phyloP scores from a whole-genome alignment of 2,113 vertebrate genomes.

The Trichechus manatus region DNA sequence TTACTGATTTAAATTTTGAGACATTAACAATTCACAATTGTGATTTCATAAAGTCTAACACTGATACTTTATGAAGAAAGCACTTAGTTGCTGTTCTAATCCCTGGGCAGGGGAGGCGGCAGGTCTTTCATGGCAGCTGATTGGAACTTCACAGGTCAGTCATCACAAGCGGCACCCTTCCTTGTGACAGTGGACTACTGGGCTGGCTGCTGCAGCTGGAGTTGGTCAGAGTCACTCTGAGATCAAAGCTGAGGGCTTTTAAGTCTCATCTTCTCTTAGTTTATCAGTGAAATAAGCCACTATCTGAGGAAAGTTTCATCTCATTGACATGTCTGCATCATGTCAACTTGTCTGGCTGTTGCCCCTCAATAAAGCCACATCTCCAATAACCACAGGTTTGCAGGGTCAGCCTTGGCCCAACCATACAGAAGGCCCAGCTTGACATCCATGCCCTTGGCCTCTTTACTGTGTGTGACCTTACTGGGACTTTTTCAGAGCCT shows the following conservation, averaged over 20 bases:
- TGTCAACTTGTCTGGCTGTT: background rate
- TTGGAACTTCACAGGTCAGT: background rate
- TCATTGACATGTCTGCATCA: background rate
- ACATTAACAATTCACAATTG: background rate
- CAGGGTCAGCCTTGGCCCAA: background rate
- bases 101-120: background rate
- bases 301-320: background rate
- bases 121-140: background rate
- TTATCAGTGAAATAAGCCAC: background rate
- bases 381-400: background rate
- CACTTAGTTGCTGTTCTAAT: background rate
- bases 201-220: background rate
- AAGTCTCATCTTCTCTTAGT: background rate
- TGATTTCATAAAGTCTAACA: background rate
- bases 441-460: background rate
- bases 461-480: background rate
- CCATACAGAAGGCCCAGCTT: background rate
- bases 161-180: background rate
- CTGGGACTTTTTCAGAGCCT: background rate
- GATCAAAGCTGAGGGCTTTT: background rate
- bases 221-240: background rate
- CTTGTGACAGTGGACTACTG: background rate
- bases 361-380: background rate
- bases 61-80: background rate
- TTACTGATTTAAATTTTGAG: background rate